Evolutionary conservation across 2,797 vertebrate genomes (phyloP), one percentile per base, ranked within the genome.

Genomic region (Danio tinwini): DNA sequence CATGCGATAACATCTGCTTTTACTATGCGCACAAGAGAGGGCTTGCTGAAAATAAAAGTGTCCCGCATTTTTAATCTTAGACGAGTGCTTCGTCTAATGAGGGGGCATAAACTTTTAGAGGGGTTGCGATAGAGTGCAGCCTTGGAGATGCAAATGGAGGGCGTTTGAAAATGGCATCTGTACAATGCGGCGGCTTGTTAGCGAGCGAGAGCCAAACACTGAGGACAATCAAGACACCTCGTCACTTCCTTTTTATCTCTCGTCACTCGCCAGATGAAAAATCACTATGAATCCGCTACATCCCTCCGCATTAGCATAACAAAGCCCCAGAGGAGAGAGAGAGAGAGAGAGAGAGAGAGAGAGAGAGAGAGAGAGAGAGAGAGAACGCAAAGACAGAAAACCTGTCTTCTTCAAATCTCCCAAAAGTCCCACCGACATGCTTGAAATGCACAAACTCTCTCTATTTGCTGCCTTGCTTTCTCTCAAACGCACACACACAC

Each of bases 281-380:
- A 97, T 97, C 96, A 96, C 97, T 95, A 95, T 93, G 95, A 97
- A 97, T 96, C 96, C 94, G 94, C 95, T 95, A 96, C 96, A 97
- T 98, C 96, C 95, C 94, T 94, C 93, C 85, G 92, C 95, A 98
- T 99, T 98, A 97, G 95, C 96, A 99, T 98, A 97, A 98, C 97
- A 98, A 98, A 98, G 96, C 95, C 94, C 93, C 90, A 49, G 73
- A 77, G 80, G 80, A 68, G 49, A 68, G 59, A 58, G 53, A 58
- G 53, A 40, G 21, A 50, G 19, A 74, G 90, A 95, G 93, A 93
- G 65, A 58, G 53, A 52, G 21, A 40, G 40, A 74, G 89, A 95
- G 93, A 93, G 45, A 64, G 69, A 55, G 55, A 55, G 50, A 65
- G 56, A 11, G 47, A 49, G 45, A 69, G 50, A 59, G 49, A 78